Evolutionary conservation across 2,797 vertebrate genomes (phyloP).

Genomic region (Otolemur crassicaudatus): DNA sequence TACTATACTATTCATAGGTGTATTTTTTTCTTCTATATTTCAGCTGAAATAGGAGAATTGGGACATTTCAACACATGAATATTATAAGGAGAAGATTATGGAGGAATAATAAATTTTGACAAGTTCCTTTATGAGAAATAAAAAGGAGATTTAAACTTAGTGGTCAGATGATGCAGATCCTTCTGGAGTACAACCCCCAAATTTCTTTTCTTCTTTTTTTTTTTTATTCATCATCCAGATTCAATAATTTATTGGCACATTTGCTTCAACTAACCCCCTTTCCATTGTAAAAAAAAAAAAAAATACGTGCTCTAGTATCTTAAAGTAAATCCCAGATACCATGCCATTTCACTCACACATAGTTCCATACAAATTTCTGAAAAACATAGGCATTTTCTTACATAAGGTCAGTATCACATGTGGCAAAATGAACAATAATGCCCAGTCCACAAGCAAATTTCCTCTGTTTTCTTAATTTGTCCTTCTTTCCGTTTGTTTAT

Average conservation of each 20-base stretch:
- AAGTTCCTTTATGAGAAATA: background rate
- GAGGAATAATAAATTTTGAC: background rate
- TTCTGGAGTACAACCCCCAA: background rate
- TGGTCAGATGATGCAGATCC: background rate
- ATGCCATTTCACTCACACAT: background rate
- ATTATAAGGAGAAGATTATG: background rate
- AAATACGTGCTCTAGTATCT: background rate
- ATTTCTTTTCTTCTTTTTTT: too few relatives aligned
- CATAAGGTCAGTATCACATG: background rate
- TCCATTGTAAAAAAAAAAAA: background rate
- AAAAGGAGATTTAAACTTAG: background rate
- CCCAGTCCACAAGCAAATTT: background rate
- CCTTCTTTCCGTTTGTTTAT: background rate
- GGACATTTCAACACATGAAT: background rate
- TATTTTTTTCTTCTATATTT: constrained; percentile 23
- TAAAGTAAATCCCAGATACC: constrained; percentile 39
- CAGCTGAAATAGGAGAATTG: background rate
- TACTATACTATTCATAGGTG: background rate
- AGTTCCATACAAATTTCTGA: background rate
- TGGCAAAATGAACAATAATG: background rate
- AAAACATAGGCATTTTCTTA: constrained; percentile 26
- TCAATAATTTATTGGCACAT: background rate
- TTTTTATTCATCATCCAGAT: background rate
- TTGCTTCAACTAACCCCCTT: background rate
- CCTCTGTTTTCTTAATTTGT: constrained; percentile 7